A percentile compares a stretch with the other conserved stretches of the same genome.
Evolutionary conservation across 2,113 vertebrate genomes (phyloP).

Genomic region (Centropus bengalensis): DNA sequence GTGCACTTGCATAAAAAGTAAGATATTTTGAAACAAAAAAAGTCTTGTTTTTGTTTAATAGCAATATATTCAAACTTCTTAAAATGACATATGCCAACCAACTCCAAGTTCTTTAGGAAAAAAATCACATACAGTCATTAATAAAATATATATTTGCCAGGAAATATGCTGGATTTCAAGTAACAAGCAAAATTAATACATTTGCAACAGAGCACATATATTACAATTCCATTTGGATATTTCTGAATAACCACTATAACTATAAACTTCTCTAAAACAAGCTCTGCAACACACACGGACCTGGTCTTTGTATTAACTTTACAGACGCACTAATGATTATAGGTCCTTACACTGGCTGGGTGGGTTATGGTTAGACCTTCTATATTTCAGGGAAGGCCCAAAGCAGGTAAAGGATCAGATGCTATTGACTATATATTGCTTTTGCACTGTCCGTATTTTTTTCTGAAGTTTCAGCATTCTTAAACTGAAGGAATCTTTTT

Average conservation of each 20-base stretch:
- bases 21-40: neutral
- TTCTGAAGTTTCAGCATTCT: neutral
- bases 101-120: neutral
- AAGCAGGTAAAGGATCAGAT: neutral
- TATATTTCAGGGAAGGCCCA: neutral
- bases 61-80: neutral
- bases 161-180: neutral
- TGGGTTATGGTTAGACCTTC: neutral
- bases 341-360: neutral
- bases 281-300: neutral
- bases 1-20: neutral
- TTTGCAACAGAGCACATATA: neutral
- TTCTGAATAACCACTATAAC: neutral
- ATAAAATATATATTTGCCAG: neutral
- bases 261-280: neutral
- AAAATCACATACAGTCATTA: rapidly evolving
- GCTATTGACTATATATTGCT: neutral
- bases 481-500: neutral
- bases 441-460: neutral
- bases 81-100: neutral
- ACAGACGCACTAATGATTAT: too few relatives aligned
- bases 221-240: neutral
- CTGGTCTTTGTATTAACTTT: neutral
- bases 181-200: neutral
- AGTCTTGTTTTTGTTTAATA: neutral